Percentiles rank a stretch among this genome's conserved stretches.
These are phyloP conservation scores for Spilogale gracilis DNA, from an alignment of 2,113 vertebrate species.

Conservation along the genomic window DNA sequence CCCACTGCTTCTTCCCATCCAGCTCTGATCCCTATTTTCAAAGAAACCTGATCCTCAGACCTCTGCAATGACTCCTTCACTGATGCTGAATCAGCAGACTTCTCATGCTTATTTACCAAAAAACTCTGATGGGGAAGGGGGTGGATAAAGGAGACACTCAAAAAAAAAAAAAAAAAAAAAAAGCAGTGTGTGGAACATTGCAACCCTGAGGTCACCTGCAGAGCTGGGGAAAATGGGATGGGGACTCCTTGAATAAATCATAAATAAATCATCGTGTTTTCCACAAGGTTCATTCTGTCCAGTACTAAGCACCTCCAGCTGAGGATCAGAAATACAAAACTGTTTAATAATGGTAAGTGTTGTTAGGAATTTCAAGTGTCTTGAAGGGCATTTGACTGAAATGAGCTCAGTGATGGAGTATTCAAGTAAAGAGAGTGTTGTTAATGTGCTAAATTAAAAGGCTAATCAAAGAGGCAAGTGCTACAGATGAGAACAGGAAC, in stretches of 20 bases:
- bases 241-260: neutral
- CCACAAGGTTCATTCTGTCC: constrained; percentile 4
- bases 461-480: constrained; percentile 78
- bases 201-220: neutral
- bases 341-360: constrained; percentile 66
- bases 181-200: neutral
- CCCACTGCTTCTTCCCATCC: no score
- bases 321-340: constrained; percentile 69
- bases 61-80: neutral
- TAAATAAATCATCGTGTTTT: neutral
- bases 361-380: constrained; percentile 73
- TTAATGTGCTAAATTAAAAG: constrained; percentile 80
- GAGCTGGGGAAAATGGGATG: neutral
- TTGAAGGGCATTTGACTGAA: constrained; percentile 77
- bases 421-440: constrained; percentile 62
- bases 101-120: neutral
- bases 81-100: constrained; percentile 9
- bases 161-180: neutral
- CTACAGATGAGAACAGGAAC: constrained; percentile 69
- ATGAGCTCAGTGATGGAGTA: constrained; percentile 68
- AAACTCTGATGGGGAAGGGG: neutral
- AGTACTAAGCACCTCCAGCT: neutral
- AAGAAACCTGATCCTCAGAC: neutral
- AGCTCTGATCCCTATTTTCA: neutral
- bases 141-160: neutral